Evolutionary conservation across 1,140 invertebrate species (phyloP).

Genomic region (Lamellibrachia luymesi): DNA sequence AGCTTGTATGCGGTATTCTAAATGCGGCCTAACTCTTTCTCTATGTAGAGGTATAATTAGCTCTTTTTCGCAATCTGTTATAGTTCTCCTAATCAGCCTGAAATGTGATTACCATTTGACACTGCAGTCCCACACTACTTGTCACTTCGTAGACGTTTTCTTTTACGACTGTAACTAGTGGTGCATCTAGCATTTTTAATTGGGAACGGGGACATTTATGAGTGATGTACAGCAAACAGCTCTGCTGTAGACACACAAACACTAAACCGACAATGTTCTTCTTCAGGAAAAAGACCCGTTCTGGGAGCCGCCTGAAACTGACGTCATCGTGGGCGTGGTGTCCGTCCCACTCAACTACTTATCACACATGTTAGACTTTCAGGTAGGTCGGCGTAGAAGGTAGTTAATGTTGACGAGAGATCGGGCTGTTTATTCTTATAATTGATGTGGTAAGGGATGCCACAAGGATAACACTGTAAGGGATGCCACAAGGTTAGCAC

Average conservation of each 20-base stretch:
- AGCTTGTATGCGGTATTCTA: background rate
- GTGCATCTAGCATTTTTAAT: no score
- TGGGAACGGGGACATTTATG: no score
- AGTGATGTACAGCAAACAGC: background rate
- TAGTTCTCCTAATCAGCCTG: no score
- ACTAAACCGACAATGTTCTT: background rate
- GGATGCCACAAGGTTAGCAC: no score
- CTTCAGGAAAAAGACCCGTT: constrained; percentile 35
- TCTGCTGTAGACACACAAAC: background rate
- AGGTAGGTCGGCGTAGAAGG: background rate
- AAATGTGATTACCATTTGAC: no score
- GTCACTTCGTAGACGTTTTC: no score
- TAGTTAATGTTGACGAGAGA: background rate
- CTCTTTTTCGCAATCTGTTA: no score
- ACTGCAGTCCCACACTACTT: no score
- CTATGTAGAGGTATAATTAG: background rate
- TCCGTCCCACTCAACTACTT: constrained; percentile 35
- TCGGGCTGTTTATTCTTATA: no score
- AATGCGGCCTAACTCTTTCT: background rate
- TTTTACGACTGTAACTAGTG: no score
- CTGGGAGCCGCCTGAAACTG: constrained; percentile 36
- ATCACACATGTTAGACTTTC: constrained; percentile 35
- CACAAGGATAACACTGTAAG: no score
- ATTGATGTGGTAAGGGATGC: no score
- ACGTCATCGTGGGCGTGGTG: constrained; percentile 31